Evolutionary conservation across 2,888 invertebrate species (phyloP).

Genomic region (Cryptus viduatorius): DNA sequence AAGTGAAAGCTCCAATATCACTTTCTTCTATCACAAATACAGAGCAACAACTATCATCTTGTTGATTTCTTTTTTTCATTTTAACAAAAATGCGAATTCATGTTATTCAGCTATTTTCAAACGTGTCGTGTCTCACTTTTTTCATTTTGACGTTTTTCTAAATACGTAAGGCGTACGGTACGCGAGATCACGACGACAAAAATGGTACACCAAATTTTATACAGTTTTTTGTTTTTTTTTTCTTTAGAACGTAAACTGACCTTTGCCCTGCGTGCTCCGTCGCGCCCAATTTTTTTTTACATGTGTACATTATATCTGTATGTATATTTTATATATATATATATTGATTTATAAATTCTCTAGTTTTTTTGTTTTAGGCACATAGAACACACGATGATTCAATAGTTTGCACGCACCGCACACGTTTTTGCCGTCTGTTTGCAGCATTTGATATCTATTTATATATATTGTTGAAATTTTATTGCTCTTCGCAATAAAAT

Average conservation of each 20-base stretch:
- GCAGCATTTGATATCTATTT: conserved; percentile 25
- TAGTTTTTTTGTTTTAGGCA: conserved; percentile 78
- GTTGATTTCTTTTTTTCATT: not conserved
- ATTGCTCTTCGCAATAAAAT: conserved; percentile 46
- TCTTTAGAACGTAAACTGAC: conserved; percentile 7
- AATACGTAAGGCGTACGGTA: conserved; percentile 59
- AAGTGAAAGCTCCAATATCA: conserved; percentile 35
- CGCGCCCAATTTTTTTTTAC: conserved; percentile 52
- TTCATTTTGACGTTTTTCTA: conserved; percentile 5
- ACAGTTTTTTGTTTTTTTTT: conserved; percentile 8
- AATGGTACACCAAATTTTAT: conserved; percentile 51
- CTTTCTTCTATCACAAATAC: conserved; percentile 60
- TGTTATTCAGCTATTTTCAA: conserved; percentile 29
- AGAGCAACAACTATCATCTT: conserved; percentile 38
- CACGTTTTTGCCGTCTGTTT: conserved; percentile 47
- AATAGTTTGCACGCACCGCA: conserved; percentile 73
- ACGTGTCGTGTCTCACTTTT: not conserved
- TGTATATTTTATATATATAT: conserved; percentile 53
- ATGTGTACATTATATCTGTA: conserved; percentile 63
- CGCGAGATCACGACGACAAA: conserved; percentile 58
- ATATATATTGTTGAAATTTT: conserved; percentile 36
- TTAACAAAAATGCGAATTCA: conserved; percentile 18
- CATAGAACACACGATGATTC: conserved; percentile 82
- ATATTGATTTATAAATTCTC: conserved; percentile 69
- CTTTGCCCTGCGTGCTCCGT: conserved; percentile 27